These are phyloP conservation scores for Calycopis cecrops DNA, from an alignment of 1,140 invertebrate species.

Conservation along the genomic window DNA sequence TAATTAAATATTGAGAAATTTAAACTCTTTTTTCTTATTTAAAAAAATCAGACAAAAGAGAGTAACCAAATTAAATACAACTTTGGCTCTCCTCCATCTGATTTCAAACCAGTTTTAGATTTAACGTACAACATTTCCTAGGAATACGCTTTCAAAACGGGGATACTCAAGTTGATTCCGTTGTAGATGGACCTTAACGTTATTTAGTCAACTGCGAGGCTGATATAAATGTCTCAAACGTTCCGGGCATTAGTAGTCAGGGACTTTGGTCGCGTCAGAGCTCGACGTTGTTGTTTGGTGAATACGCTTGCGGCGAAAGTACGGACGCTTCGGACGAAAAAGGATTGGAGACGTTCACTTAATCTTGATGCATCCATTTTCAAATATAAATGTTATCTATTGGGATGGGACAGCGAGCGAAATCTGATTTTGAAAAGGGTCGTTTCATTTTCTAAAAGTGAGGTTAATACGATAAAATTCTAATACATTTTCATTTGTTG, in stretches of 20 bases:
- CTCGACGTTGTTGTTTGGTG: constrained; percentile 26
- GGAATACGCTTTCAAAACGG: too few relatives aligned
- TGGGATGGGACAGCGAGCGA: too few relatives aligned
- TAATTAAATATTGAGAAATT: too few relatives aligned
- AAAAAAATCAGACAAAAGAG: too few relatives aligned
- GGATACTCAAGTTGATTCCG: constrained; percentile 1
- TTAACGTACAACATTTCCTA: too few relatives aligned
- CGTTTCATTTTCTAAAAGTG: too few relatives aligned
- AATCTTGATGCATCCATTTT: not conserved
- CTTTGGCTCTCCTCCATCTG: too few relatives aligned
- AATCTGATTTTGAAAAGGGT: too few relatives aligned
- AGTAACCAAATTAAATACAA: too few relatives aligned
- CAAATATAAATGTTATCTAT: not conserved
- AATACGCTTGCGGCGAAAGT: constrained; percentile 31
- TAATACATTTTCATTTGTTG: too few relatives aligned
- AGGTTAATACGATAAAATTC: too few relatives aligned
- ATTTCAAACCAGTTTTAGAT: too few relatives aligned
- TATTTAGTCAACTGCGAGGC: constrained; percentile 32
- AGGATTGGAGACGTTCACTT: constrained; percentile 3
- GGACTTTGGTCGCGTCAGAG: constrained; percentile 31
- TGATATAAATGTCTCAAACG: constrained; percentile 43
- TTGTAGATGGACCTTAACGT: constrained; percentile 26
- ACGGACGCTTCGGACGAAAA: not conserved
- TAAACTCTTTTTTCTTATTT: not conserved
- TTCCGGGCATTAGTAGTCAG: constrained; percentile 41